Evolutionary conservation across 1,140 invertebrate species (phyloP).

Genomic region (Caenorhabditis inopinata): DNA sequence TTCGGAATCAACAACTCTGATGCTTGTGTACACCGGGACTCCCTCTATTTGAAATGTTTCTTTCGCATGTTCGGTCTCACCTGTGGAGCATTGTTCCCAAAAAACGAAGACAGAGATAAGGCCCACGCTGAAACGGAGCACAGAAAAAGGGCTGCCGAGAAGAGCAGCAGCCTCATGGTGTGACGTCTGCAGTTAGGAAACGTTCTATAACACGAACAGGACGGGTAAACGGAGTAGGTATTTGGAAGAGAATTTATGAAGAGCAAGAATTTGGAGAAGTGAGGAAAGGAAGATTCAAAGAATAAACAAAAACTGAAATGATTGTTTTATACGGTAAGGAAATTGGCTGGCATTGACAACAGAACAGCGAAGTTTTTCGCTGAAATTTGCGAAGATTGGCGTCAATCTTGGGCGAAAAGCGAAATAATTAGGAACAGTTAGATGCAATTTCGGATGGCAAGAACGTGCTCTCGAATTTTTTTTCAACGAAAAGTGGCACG

Average conservation of each 20-base stretch:
- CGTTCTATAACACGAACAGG: constrained; percentile 10
- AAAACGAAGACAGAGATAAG: constrained; percentile 25
- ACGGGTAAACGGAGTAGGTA: neutral
- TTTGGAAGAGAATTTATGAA: neutral
- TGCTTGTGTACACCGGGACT: too few species aligned
- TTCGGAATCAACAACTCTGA: too few species aligned
- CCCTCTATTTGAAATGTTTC: too few species aligned
- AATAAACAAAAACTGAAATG: neutral
- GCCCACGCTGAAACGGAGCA: constrained; percentile 23
- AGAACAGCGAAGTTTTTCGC: too few species aligned
- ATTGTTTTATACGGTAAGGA: neutral
- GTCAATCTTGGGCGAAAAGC: neutral
- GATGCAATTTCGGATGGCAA: too few species aligned
- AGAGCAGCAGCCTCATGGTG: constrained; percentile 23
- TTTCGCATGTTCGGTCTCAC: too few species aligned
- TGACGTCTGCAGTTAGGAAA: constrained; percentile 14
- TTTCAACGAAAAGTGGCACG: too few species aligned
- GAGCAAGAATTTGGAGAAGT: neutral
- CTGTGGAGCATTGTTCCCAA: neutral
- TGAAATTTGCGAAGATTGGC: neutral
- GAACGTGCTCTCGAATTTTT: too few species aligned
- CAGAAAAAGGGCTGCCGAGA: constrained; percentile 25
- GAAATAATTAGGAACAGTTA: too few species aligned
- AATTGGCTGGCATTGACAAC: neutral
- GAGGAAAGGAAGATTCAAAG: neutral